Base-by-base conservation (phyloP, 2,888 invertebrate species). In the Lampropteryx suffumata region DNA sequence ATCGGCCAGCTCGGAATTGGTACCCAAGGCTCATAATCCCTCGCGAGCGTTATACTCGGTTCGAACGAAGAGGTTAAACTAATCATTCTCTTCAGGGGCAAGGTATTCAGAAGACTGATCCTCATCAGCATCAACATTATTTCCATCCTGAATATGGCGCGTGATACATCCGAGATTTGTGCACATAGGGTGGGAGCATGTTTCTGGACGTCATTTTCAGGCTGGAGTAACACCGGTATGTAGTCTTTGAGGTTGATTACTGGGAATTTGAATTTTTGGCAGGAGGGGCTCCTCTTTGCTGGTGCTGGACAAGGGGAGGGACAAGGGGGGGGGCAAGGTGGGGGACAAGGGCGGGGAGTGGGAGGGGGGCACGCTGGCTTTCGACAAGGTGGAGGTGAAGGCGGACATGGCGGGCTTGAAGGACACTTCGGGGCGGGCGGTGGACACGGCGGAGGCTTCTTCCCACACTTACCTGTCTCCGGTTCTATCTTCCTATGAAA, bases 1-100 rank as follows among this genome's bases (percentile, higher is more conserved):
- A 59, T 51, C 0, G 81, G 81, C 82, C 82, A 85, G 0, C 79
- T 82, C 0, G 87, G 87, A 43, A 86, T 82, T 0, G 87, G 86
- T 0, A 73, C 59, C 86, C 87, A 87, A 0, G 86, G 85, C 0
- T 81, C 76, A 34, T 70, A 84, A 13, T 77, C 70, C 37, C 66
- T 76, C 0, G 73, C 67, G 4, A 67, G 62, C 2, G 60, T 33
- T 1, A 66, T 7, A 8, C 48, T 28, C 6, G 47, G 40, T n/a
- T 17, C 55, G n/a, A 13, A 40, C 0, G 50, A 41, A 7, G 14
- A 33, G 10, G 50, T 33, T 11, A 51, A 28, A 21, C 10, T 32
- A 10, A 37, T 33, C 0, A 34, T 10, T 26, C 14, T 56, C 3
- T 26, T 27, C 3, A 40, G 14, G 0, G 43, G 21, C 14, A 28